Evolutionary conservation across 2,113 vertebrate genomes (phyloP).

Genomic region (Eulemur rufifrons): DNA sequence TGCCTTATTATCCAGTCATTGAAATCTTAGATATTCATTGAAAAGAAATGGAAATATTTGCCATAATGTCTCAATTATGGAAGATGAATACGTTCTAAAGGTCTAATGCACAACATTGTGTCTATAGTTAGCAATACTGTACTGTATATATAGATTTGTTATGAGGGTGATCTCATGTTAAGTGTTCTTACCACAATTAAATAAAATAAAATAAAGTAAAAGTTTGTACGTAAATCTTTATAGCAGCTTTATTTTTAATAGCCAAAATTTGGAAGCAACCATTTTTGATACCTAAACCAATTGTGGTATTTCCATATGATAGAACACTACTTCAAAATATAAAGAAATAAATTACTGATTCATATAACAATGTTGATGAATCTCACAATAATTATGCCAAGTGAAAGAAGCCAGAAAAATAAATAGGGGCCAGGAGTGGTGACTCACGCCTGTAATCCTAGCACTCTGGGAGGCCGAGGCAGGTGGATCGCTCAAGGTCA

Average conservation of each 20-base stretch:
- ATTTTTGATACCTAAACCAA: not conserved
- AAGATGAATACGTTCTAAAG: not conserved
- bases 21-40: not conserved
- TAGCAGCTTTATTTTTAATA: not conserved
- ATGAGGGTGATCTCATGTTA: not conserved
- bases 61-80: not conserved
- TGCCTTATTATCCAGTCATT: not conserved
- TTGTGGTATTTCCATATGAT: not conserved
- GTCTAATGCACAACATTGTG: not conserved
- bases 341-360: not conserved
- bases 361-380: not conserved
- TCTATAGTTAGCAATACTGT: not conserved
- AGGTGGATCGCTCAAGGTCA: no score
- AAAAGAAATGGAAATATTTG: not conserved
- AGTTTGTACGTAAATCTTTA: not conserved
- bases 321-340: not conserved
- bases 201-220: not conserved
- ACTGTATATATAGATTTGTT: not conserved
- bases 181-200: not conserved
- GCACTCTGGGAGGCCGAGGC: no score
- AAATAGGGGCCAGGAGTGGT: not conserved
- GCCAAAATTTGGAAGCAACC: not conserved
- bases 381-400: not conserved
- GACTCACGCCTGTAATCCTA: no score
- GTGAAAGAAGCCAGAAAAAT: conserved; percentile 10